Evolutionary conservation across 30 jellyfish, hydroid and myxozoan species (phyloP).

Genomic region (Turritopsis rubra): DNA sequence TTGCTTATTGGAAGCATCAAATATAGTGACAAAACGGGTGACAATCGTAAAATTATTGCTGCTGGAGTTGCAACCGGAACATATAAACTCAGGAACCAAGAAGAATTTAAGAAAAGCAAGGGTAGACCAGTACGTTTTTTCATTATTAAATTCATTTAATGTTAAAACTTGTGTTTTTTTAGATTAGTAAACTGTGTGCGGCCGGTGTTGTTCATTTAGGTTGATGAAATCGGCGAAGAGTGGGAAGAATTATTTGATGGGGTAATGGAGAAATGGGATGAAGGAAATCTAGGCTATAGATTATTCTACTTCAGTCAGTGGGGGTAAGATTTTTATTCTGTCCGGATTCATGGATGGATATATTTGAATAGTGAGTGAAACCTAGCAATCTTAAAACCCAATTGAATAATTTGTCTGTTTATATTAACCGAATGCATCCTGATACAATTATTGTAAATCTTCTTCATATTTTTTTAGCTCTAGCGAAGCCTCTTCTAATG

Average conservation of each 20-base stretch:
- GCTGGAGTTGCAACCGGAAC: not conserved
- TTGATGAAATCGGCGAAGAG: constrained; percentile 41
- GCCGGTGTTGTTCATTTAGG: constrained; percentile 22
- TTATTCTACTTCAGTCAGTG: not conserved
- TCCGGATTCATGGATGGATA: too few species aligned
- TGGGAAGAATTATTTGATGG: constrained; percentile 52
- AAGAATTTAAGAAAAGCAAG: constrained; percentile 3
- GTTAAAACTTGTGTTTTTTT: not conserved
- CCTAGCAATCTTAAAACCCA: not conserved
- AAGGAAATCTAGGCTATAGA: not conserved
- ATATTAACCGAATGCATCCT: not conserved
- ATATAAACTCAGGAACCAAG: not conserved
- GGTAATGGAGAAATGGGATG: not conserved
- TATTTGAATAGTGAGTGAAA: too few species aligned
- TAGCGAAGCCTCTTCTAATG: constrained; percentile 47
- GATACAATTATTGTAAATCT: not conserved
- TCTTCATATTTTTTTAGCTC: not conserved
- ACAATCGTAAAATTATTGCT: not conserved
- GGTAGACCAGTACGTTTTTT: not conserved
- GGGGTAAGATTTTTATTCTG: not conserved
- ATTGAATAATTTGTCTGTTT: not conserved
- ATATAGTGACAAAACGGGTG: not conserved
- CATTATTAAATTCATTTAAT: not conserved
- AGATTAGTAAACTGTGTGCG: too few species aligned
- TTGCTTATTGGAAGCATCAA: not conserved